Percentiles rank a stretch among this genome's conserved stretches.
Evolutionary conservation across 2,888 invertebrate genomes (phyloP).

Genomic region (Chrysotoxum bicinctum): DNA sequence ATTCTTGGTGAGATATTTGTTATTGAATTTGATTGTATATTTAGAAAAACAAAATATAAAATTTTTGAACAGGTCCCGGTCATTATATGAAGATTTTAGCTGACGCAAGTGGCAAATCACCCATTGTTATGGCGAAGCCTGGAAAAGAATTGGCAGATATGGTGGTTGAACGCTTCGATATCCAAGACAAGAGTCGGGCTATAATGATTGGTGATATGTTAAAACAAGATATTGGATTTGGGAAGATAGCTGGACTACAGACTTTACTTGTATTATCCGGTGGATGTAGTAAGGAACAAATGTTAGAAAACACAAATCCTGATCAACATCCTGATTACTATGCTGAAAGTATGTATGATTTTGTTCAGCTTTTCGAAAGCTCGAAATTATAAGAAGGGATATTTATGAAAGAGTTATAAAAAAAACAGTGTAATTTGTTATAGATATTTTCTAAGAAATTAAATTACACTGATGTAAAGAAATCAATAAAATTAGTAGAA

Average conservation of each 20-base stretch:
- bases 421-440: neutral
- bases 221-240: constrained; percentile 90
- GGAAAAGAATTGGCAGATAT: constrained; percentile 79
- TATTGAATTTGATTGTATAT: neutral
- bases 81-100: constrained; percentile 79
- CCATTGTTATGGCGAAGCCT: constrained; percentile 82
- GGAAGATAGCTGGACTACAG: constrained; percentile 86
- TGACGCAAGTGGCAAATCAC: constrained; percentile 77
- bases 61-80: constrained; percentile 78
- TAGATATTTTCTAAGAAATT: neutral
- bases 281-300: constrained; percentile 75
- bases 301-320: constrained; percentile 73
- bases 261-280: constrained; percentile 89
- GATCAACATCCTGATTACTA: constrained; percentile 78
- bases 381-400: constrained; percentile 27
- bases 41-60: neutral
- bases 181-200: constrained; percentile 85
- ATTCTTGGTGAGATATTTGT: constrained; percentile 78
- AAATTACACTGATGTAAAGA: constrained; percentile 5
- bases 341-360: constrained; percentile 78
- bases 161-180: constrained; percentile 75
- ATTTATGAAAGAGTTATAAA: neutral
- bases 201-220: constrained; percentile 94
- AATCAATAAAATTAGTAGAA: neutral
- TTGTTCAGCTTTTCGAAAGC: constrained; percentile 74